phyloP scores from a whole-genome alignment of 2,888 invertebrate genomes.

The Agriopis leucophaearia region DNA sequence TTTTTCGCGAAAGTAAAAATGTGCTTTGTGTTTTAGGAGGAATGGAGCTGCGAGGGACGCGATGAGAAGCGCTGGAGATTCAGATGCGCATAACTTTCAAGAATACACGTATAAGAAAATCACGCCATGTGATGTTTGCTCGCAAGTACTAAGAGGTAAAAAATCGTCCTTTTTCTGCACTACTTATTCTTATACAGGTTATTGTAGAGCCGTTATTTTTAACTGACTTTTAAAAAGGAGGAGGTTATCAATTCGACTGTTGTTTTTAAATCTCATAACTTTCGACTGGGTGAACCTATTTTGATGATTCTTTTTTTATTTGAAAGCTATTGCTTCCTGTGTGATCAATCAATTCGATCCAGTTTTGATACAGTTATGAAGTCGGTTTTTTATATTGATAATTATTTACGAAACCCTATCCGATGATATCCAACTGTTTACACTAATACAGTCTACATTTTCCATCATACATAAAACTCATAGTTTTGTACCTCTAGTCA shows the following conservation, averaged over 20 bases:
- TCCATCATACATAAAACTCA: not conserved
- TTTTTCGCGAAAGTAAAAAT: slow-evolving; percentile 39
- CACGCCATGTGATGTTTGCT: slow-evolving; percentile 97
- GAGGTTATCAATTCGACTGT: no score
- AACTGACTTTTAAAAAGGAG: no score
- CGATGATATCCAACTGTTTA: not conserved
- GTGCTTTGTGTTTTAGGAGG: slow-evolving; percentile 84
- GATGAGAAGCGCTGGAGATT: slow-evolving; percentile 87
- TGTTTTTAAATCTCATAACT: no score
- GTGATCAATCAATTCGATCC: no score
- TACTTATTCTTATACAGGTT: no score
- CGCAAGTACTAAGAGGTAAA: slow-evolving; percentile 95
- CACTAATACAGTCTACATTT: not conserved
- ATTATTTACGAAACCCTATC: not conserved
- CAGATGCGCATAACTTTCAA: slow-evolving; percentile 94
- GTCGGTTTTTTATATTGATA: no score
- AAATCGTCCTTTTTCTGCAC: no score
- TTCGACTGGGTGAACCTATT: no score
- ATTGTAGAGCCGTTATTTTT: no score
- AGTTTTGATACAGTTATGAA: no score
- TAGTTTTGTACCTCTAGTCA: slow-evolving; percentile 7
- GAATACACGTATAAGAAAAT: slow-evolving; percentile 98
- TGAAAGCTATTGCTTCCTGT: no score
- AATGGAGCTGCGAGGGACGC: slow-evolving; percentile 90
- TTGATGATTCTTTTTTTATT: no score